Evolutionary conservation across 1,140 invertebrate species (phyloP).

Genomic region (Geopemphigus sp.): DNA sequence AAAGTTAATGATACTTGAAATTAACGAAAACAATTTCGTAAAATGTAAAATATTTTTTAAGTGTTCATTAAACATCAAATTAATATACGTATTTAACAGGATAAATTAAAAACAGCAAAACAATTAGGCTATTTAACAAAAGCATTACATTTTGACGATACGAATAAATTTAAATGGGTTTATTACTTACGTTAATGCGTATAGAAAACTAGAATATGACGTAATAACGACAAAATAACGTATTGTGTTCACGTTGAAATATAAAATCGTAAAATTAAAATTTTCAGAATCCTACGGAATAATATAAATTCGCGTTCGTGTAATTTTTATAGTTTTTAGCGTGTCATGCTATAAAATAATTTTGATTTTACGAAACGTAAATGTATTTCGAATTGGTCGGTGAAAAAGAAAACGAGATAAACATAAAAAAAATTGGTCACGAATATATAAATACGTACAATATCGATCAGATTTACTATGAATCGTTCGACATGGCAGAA

Average conservation of each 20-base stretch:
- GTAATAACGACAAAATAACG: not conserved
- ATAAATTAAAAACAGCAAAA: not conserved
- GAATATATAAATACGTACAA: not conserved
- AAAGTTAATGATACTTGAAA: not conserved
- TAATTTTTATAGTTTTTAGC: not conserved
- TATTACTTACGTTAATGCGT: not conserved
- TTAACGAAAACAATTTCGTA: not conserved
- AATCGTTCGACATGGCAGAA: not conserved
- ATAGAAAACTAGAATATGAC: not conserved
- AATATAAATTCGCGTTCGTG: not conserved
- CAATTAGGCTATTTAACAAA: not conserved
- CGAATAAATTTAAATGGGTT: no score
- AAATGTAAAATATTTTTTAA: no score
- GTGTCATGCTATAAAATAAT: not conserved
- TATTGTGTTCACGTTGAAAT: not conserved
- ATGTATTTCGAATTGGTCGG: not conserved
- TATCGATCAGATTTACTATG: not conserved
- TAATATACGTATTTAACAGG: not conserved
- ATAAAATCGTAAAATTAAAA: not conserved
- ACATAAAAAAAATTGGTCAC: not conserved
- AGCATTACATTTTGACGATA: not conserved
- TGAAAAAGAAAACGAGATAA: not conserved
- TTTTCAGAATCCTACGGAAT: not conserved
- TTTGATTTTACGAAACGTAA: not conserved
- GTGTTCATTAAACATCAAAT: not conserved